Evolutionary conservation across 2,888 invertebrate species (phyloP), one percentile per base, ranked within the genome.

Genomic region (Drosophila mulleri): DNA sequence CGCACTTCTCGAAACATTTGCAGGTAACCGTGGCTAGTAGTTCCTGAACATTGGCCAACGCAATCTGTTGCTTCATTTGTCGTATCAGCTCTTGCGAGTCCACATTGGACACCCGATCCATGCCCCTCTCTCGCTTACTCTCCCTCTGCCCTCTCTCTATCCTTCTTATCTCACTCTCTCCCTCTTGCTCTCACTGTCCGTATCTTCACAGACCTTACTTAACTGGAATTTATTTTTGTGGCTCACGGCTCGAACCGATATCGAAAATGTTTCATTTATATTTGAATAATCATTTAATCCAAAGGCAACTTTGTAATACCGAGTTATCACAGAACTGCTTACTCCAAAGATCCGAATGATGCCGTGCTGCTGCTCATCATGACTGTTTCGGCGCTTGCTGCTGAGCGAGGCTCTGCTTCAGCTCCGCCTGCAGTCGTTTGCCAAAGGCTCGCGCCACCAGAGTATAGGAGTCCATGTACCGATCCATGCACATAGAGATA

Each of bases 51-150:
- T 97, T 97, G 60, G 97, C 97, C 60, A 98, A 95, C 2, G 97
- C 97, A 64, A 98, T 96, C 94, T 98, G 97, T 92, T 98, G 97
- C 93, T 98, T 97, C 32, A 98, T 96, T 94, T 97, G 96, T 88
- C 97, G 96, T 96, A 98, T 98, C 69, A 98, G 93, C 23, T 59
- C 32, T 18, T 48, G 44, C 7, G 66, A 52, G 11, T 77, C 54
- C 37, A 23, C 41, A 2, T 54, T 37, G 29, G 44, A 9, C 47
- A 29, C 53, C 9, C 18, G n/a, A 11, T 73, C 67, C 67, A 72
- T 78, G 16, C 14, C 20, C 14, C 16, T 47, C 9, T 26, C 26
- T 47, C 16, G 3, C 16, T 26, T 3, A 1, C 23, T 12, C 2
- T 20, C 1, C 5, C 18, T 44, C 26, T 35, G n/a, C n/a, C n/a